Conservation (phyloP, 2,797 vertebrate species). For the Adelosebastes latens region DNA sequence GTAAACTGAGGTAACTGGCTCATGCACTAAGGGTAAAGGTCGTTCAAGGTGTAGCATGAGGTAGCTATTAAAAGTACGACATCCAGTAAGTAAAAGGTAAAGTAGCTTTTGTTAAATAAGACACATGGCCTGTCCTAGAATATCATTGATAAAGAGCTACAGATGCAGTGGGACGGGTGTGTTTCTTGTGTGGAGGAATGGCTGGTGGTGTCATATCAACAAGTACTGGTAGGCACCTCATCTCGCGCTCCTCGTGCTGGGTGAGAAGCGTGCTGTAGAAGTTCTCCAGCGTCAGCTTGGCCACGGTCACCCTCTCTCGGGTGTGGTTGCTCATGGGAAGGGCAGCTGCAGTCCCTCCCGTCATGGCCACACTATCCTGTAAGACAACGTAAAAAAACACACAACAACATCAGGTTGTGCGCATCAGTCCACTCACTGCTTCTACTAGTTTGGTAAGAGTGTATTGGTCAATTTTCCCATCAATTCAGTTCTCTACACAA, state of each 20-base stretch:
- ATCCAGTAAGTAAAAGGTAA: not conserved
- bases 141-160: not conserved
- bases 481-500: not conserved
- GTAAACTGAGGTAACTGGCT: not conserved
- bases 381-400: not conserved
- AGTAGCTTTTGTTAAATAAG: not conserved
- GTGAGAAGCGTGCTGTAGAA: slow-evolving; percentile 98
- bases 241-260: slow-evolving; percentile 98
- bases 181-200: not conserved
- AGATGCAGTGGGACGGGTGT: not conserved
- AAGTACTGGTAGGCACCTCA: slow-evolving; percentile 81
- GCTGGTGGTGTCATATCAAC: too few relatives aligned
- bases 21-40: not conserved
- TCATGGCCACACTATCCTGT: slow-evolving; percentile 96
- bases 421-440: not conserved
- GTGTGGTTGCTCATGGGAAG: slow-evolving; percentile 99
- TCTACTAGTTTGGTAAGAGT: too few relatives aligned
- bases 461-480: not conserved
- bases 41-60: not conserved
- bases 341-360: slow-evolving; percentile 90
- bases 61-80: not conserved
- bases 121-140: not conserved
- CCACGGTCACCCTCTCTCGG: slow-evolving; percentile 96
- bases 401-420: not conserved
- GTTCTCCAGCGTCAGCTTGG: slow-evolving; percentile 98